Conservation (phyloP, 2,888 invertebrate genomes). For the Drosophila greeni region DNA sequence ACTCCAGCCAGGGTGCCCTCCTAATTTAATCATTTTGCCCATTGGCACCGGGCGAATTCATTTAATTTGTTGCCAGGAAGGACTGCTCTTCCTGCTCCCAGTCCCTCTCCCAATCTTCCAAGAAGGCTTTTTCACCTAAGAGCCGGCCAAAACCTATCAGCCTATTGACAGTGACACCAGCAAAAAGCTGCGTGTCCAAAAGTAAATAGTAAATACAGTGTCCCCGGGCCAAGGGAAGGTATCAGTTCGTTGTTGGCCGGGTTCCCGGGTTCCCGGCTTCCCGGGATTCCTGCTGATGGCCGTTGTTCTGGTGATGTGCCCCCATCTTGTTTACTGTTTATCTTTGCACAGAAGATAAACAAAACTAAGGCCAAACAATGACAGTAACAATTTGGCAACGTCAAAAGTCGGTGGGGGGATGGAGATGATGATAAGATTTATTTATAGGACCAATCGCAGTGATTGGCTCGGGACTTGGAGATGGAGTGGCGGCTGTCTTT, state of each 20-base stretch:
- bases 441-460: slow-evolving; percentile 33
- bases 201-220: slow-evolving; percentile 66
- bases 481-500: slow-evolving; percentile 42
- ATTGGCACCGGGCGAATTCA: slow-evolving; percentile 38
- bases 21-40: slow-evolving; percentile 67
- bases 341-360: slow-evolving; percentile 61
- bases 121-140: slow-evolving; percentile 2
- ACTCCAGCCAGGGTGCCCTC: slow-evolving; percentile 28
- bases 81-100: not conserved
- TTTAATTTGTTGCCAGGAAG: slow-evolving; percentile 39
- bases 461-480: slow-evolving; percentile 40
- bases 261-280: slow-evolving; percentile 25
- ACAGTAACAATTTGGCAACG: slow-evolving; percentile 43
- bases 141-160: slow-evolving; percentile 34
- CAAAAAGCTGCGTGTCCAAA: slow-evolving; percentile 63
- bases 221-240: slow-evolving; percentile 50
- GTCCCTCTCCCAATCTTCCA: not conserved
- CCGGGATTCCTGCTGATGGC: slow-evolving; percentile 23
- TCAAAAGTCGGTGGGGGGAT: slow-evolving; percentile 54
- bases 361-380: slow-evolving; percentile 59
- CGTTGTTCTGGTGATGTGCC: slow-evolving; percentile 12
- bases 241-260: slow-evolving; percentile 17
- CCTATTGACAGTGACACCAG: slow-evolving; percentile 53
- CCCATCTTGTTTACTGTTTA: slow-evolving; percentile 55
- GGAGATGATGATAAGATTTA: slow-evolving; percentile 67